Evolutionary conservation across 2,113 vertebrate genomes (phyloP).

Genomic region (Sylvietta virens): DNA sequence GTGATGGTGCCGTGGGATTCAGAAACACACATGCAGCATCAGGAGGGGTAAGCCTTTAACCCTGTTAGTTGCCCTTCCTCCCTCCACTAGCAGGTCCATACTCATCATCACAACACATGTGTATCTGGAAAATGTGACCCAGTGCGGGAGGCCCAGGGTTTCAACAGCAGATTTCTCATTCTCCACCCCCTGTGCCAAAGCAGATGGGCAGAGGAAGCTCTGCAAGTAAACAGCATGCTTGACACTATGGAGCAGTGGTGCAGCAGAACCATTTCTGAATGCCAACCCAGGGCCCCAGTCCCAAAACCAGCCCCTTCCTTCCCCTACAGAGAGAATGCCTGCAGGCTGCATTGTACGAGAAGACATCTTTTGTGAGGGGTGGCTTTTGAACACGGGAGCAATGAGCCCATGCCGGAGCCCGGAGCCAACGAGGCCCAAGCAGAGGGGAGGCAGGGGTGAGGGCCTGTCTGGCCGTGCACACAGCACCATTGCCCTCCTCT

Average conservation of each 20-base stretch:
- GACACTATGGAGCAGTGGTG: neutral
- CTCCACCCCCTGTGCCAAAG: neutral
- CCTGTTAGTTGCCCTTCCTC: neutral
- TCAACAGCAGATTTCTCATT: neutral
- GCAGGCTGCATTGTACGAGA: neutral
- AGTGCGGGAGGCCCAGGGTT: neutral
- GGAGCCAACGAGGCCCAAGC: neutral
- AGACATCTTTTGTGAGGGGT: neutral
- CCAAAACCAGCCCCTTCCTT: neutral
- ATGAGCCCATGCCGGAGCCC: fast-evolving
- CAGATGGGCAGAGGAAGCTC: slow-evolving; percentile 21
- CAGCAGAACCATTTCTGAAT: neutral
- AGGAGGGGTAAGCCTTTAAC: neutral
- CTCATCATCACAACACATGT: neutral
- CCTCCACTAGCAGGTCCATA: neutral
- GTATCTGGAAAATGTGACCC: neutral
- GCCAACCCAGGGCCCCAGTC: neutral
- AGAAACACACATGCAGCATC: neutral
- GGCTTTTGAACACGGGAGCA: neutral
- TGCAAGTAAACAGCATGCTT: neutral
- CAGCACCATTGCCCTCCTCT: neutral
- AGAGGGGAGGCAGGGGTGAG: neutral
- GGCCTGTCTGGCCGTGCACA: neutral
- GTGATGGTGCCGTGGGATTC: neutral
- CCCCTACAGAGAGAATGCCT: neutral